Evolutionary conservation across 2,797 vertebrate species (phyloP).

Genomic region (Erethizon dorsatum): DNA sequence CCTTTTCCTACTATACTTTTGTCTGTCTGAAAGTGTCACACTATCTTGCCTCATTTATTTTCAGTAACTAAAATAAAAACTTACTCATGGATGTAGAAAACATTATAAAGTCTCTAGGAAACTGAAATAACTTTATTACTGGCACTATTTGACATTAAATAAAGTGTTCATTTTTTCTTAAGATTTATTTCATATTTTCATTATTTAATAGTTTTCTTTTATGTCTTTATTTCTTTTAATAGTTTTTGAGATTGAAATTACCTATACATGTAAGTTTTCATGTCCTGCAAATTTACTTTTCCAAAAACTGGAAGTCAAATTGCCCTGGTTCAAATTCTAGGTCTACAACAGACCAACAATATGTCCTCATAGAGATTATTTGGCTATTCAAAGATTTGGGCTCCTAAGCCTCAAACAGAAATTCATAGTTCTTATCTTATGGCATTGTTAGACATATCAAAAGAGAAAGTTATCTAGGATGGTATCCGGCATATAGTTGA

Average conservation of each 20-base stretch:
- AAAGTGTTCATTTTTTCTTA: background rate
- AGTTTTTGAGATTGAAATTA: constrained; percentile 5
- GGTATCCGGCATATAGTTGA: background rate
- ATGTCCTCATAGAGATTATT: background rate
- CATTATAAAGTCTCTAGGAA: background rate
- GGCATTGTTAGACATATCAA: background rate
- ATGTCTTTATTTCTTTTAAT: background rate
- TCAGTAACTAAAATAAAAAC: background rate
- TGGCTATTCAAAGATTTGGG: background rate
- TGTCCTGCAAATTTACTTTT: background rate
- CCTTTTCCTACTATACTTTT: background rate
- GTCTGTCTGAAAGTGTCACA: background rate
- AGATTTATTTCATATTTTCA: constrained; percentile 11
- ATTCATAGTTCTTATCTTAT: background rate
- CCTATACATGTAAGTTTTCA: background rate
- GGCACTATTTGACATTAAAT: background rate
- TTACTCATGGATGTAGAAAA: background rate
- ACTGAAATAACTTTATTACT: constrained; percentile 1
- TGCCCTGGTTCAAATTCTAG: background rate
- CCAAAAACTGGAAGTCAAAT: background rate
- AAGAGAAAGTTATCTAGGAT: background rate
- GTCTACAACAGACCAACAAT: background rate
- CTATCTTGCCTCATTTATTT: background rate
- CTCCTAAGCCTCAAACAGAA: background rate
- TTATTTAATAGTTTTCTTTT: background rate